phyloP scores from a whole-genome alignment of 2,888 invertebrate genomes.

The Tribolium freemani region DNA sequence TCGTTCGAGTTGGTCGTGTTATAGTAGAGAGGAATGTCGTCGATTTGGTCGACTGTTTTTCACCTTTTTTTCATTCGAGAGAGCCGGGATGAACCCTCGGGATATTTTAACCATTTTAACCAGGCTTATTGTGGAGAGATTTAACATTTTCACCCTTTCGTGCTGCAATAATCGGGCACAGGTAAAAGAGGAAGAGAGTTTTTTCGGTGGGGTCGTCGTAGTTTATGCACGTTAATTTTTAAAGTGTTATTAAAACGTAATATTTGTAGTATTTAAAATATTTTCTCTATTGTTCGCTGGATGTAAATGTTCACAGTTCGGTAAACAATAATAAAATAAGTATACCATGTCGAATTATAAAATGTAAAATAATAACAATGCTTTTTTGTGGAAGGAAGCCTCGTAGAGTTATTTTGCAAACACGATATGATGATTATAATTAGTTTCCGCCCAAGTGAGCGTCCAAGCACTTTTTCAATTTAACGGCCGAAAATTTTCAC shows the following conservation, averaged over 20 bases:
- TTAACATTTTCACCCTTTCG: slow-evolving; percentile 53
- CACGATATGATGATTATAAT: slow-evolving; percentile 50
- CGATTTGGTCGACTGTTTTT: slow-evolving; percentile 43
- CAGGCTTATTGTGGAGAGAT: slow-evolving; percentile 61
- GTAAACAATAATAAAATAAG: slow-evolving; percentile 52
- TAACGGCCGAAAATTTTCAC: slow-evolving; percentile 39
- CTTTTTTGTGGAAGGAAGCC: slow-evolving; percentile 43
- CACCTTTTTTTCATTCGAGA: slow-evolving; percentile 52
- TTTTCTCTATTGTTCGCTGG: slow-evolving; percentile 46
- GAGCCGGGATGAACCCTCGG: slow-evolving; percentile 58
- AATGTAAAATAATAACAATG: slow-evolving; percentile 49
- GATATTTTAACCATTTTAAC: slow-evolving; percentile 62
- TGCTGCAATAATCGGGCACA: slow-evolving; percentile 43
- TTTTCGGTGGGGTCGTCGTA: neutral
- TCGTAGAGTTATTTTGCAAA: slow-evolving; percentile 48
- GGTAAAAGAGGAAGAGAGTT: slow-evolving; percentile 42
- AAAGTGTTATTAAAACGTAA: slow-evolving; percentile 48
- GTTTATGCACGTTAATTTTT: slow-evolving; percentile 52
- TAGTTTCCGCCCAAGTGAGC: slow-evolving; percentile 51
- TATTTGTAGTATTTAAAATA: slow-evolving; percentile 50
- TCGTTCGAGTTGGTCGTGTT: slow-evolving; percentile 16
- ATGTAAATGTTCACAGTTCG: slow-evolving; percentile 54
- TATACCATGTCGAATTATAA: slow-evolving; percentile 50
- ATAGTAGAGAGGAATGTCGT: slow-evolving; percentile 19
- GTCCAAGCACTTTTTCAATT: slow-evolving; percentile 37